These are phyloP conservation scores for Spilogale gracilis DNA, from an alignment of 2,113 vertebrate genomes.

Conservation along the genomic window DNA sequence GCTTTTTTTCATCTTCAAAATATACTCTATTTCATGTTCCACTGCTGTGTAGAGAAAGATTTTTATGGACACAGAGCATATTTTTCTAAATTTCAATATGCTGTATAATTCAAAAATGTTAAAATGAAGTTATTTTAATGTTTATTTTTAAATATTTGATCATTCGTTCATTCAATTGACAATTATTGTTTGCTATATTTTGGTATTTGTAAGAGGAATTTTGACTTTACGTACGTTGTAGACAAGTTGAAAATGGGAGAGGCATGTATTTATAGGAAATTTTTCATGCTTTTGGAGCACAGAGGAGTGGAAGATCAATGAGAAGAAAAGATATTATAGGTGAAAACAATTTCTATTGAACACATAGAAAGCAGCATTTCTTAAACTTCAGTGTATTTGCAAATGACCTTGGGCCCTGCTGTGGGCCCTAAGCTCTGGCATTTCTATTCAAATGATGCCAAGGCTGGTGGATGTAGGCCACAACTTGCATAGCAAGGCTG, in stretches of 20 bases:
- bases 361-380: neutral
- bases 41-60: neutral
- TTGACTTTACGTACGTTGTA: accelerated
- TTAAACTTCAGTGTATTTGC: neutral
- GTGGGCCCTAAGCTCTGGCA: neutral
- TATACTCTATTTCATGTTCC: neutral
- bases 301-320: neutral
- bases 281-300: neutral
- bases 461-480: accelerated
- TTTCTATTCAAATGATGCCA: neutral
- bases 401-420: neutral
- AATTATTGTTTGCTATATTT: neutral
- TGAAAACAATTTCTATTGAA: neutral
- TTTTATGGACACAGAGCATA: neutral
- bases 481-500: neutral
- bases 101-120: neutral
- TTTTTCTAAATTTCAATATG: neutral
- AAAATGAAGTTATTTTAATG: neutral
- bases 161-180: neutral
- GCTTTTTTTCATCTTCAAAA: constrained; percentile 25
- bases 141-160: neutral
- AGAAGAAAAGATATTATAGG: neutral
- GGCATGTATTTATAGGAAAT: neutral
- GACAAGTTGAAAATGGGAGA: neutral
- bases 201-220: neutral